Evolutionary conservation across 2,888 invertebrate species (phyloP), one percentile per base, ranked within the genome.

Genomic region (Mythimna albipuncta): DNA sequence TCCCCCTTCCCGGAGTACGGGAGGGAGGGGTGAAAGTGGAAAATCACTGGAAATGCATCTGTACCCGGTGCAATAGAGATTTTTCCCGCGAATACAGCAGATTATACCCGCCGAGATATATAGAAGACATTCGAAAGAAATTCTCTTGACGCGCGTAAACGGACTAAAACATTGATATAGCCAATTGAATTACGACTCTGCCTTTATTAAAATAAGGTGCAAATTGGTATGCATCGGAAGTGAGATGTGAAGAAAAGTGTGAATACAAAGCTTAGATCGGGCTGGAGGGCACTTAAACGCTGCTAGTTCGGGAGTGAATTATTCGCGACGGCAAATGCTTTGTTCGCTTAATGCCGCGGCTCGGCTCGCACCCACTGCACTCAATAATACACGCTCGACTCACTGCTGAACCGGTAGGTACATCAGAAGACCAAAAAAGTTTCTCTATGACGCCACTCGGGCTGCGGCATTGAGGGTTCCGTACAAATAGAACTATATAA

Each of bases 21-120:
- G 21, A 3, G 64, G 54, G 58, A 16, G 69, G 61, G 72, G 47
- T 65, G 61, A 77, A 85, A 85, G 83, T 85, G 85, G 86, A 73
- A 87, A 89, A 89, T 88, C 87, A 87, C 84, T 79, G 85, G 74
- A 83, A 87, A 87, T 88, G 89, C 89, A 90, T 87, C 87, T 86
- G 85, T 80, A 83, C 80, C n/a, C 82, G 80, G 79, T 84, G 88
- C 89, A 86, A 87, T 84, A 85, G 82, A 86, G 87, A 88, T 88
- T 89, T 87, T 83, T 84, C 82, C 79, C 81, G 65, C 82, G 82
- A 83, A 84, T 81, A 83, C 77, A 72, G 79, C 71, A 85, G 85
- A 89, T 89, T 88, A 90, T 86, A 85, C 82, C 67, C 76, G 75
- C 72, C 70, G 75, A 84, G 83, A 86, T 83, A 83, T 84, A 81